A percentile compares a stretch with the other conserved stretches of the same genome.
Evolutionary conservation across 2,888 invertebrate genomes (phyloP).

Genomic region (Nymphalis polychloros): DNA sequence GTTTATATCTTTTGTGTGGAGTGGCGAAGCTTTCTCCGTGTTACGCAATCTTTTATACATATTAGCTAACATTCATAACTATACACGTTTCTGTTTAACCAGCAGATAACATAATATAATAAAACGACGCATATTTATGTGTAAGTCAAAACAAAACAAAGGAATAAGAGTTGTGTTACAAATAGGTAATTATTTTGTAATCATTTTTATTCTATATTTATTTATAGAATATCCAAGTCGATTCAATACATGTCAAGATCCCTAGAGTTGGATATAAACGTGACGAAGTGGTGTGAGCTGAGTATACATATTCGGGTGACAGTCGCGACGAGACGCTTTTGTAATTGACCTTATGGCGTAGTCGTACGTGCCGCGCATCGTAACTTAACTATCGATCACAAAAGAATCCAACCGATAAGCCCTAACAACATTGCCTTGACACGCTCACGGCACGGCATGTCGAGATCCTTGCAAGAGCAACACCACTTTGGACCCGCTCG

Average conservation of each 20-base stretch:
- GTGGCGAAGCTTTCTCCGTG: constrained; percentile 20
- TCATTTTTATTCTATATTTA: too few relatives aligned
- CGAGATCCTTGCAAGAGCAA: not conserved
- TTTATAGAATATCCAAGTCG: too few relatives aligned
- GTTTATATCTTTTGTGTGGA: constrained; percentile 59
- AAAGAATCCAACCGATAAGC: not conserved
- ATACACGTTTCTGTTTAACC: too few relatives aligned
- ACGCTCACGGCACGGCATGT: not conserved
- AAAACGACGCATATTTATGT: too few relatives aligned
- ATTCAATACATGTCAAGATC: too few relatives aligned
- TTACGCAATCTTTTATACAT: constrained; percentile 6
- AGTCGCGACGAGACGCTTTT: not conserved
- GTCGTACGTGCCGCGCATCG: not conserved
- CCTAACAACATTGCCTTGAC: not conserved
- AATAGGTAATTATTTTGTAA: too few relatives aligned
- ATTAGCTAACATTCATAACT: not conserved
- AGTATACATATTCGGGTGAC: not conserved
- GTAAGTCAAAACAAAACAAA: too few relatives aligned
- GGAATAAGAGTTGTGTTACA: too few relatives aligned
- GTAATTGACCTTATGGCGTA: not conserved
- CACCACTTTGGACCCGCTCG: not conserved
- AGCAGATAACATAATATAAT: too few relatives aligned
- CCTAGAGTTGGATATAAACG: too few relatives aligned
- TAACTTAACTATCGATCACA: not conserved
- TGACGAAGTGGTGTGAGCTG: not conserved